phyloP scores from a whole-genome alignment of 2,113 vertebrate genomes.

The Podiceps cristatus region DNA sequence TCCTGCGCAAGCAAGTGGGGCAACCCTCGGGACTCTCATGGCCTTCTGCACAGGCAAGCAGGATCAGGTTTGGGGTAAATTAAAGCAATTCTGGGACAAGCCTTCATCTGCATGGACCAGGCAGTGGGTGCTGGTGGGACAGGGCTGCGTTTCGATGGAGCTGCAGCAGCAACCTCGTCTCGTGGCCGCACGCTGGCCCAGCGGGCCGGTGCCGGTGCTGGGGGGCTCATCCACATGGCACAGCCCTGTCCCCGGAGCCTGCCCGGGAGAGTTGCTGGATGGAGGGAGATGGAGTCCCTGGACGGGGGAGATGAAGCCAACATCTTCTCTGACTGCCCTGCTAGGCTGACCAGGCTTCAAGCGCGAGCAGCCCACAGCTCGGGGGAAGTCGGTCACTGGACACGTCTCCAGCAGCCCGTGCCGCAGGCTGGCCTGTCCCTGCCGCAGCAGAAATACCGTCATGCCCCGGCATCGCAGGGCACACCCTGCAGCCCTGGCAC shows the following conservation, averaged over 20 bases:
- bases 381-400: rapidly evolving
- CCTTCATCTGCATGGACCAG: not conserved
- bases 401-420: rapidly evolving
- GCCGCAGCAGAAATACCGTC: not conserved
- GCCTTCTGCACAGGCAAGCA: rapidly evolving
- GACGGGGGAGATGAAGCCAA: not conserved
- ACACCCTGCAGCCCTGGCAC: not conserved
- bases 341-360: not conserved
- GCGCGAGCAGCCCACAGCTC: rapidly evolving
- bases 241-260: rapidly evolving
- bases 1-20: rapidly evolving
- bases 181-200: rapidly evolving
- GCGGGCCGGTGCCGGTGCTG: rapidly evolving
- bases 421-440: not conserved
- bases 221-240: rapidly evolving
- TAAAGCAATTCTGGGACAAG: not conserved
- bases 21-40: too few species aligned
- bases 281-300: not conserved
- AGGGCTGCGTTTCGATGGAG: not conserved
- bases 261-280: not conserved
- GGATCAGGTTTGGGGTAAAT: not conserved
- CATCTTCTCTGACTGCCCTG: not conserved
- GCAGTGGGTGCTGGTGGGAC: not conserved
- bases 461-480: rapidly evolving
- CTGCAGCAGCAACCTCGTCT: not conserved